Conservation (phyloP, 1,140 invertebrate genomes). For the Drosophila carrolli region DNA sequence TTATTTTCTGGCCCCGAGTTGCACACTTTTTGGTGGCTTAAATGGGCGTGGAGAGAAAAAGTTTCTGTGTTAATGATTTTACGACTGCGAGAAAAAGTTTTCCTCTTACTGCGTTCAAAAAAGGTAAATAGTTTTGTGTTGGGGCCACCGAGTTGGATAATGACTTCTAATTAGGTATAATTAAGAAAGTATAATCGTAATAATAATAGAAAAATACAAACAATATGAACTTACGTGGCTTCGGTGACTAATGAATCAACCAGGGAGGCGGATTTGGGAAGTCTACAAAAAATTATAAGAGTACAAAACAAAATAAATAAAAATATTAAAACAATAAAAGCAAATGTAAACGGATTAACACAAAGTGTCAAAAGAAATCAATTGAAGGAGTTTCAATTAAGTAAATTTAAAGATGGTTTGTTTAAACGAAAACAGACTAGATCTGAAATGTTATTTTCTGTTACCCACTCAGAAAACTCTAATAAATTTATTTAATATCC, state of each 20-base stretch:
- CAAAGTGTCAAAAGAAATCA: background rate
- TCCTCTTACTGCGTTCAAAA: constrained; percentile 1
- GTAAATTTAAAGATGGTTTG: background rate
- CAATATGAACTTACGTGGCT: constrained; percentile 74
- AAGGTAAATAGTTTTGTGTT: constrained; percentile 28
- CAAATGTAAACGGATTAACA: background rate
- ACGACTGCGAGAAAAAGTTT: constrained; percentile 43
- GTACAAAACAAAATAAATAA: constrained; percentile 28
- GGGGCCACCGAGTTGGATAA: constrained; percentile 16
- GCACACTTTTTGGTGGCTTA: constrained; percentile 7
- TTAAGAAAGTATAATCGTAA: constrained; percentile 21
- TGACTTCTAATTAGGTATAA: constrained; percentile 23
- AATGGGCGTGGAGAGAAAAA: constrained; percentile 26
- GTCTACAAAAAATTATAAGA: constrained; percentile 50
- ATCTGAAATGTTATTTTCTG: background rate
- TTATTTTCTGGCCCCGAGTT: background rate
- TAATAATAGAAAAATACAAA: constrained; percentile 9
- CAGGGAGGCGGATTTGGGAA: constrained; percentile 60
- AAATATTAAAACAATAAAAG: constrained; percentile 18
- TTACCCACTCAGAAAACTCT: constrained; percentile 19
- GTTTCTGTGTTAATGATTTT: constrained; percentile 45
- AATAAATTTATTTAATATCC: constrained; percentile 36
- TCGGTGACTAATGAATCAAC: constrained; percentile 78
- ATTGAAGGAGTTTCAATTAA: background rate
- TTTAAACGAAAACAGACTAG: background rate